Conservation (phyloP, 1,140 invertebrate genomes). For the Probaryconus sp. region DNA sequence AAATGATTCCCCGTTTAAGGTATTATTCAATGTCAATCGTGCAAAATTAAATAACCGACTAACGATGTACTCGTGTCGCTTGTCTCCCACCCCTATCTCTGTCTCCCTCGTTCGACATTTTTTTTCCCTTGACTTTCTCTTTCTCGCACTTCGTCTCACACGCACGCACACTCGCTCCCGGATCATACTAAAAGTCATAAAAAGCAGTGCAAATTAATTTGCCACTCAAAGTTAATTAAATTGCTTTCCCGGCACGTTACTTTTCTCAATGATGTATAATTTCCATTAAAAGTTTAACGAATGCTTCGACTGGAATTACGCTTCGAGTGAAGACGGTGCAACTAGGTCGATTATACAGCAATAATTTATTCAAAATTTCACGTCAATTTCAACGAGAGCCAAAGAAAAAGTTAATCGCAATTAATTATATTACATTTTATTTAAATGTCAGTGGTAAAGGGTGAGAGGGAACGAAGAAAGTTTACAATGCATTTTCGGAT, state of each 20-base stretch:
- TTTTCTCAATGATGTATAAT: slow-evolving; percentile 63
- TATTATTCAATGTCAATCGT: slow-evolving; percentile 58
- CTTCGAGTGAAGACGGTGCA: slow-evolving; percentile 33
- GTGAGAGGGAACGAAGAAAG: not conserved
- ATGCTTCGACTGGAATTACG: slow-evolving; percentile 53
- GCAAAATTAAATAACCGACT: slow-evolving; percentile 49
- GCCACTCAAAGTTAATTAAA: slow-evolving; percentile 63
- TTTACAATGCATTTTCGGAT: too few species aligned
- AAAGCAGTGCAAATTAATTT: slow-evolving; percentile 61
- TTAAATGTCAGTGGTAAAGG: not conserved
- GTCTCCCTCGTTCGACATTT: not conserved
- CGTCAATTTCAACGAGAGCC: slow-evolving; percentile 27
- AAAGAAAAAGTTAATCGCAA: slow-evolving; percentile 32
- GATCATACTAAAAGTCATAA: slow-evolving; percentile 58
- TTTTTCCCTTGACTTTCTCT: not conserved
- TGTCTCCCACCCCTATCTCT: too few species aligned
- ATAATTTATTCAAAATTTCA: slow-evolving; percentile 53
- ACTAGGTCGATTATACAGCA: slow-evolving; percentile 53
- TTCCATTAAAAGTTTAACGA: slow-evolving; percentile 62
- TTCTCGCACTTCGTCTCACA: not conserved
- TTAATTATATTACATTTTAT: slow-evolving; percentile 32
- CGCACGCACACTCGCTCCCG: slow-evolving; percentile 16
- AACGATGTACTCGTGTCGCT: slow-evolving; percentile 8
- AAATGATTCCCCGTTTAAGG: slow-evolving; percentile 20
- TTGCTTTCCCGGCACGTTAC: slow-evolving; percentile 58